Base-by-base conservation (phyloP, 2,113 vertebrate genomes). In the Prinia subflava region DNA sequence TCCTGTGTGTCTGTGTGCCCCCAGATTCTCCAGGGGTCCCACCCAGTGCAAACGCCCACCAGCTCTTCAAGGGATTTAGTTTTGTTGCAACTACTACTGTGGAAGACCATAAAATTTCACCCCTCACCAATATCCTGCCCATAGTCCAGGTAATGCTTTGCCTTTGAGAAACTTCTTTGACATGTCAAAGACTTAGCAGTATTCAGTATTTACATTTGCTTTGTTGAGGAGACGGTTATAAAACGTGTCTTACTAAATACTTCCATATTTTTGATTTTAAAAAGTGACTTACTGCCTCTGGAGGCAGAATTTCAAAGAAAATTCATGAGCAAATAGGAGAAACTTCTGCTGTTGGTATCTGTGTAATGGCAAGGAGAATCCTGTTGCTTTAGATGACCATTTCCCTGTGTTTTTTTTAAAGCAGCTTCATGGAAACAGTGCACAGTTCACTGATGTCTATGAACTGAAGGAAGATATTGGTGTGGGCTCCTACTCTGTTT, bases 1-100 rank as follows among this genome's bases (percentile, higher is more conserved):
- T 83, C 24, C 76, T 92, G 28, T 85, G n/a, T 94, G 35, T 95
- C 23, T 96, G 35, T 95, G 14, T 96, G 92, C 89, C 41, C 31
- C 62, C 93, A 99, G 99, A 99, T 98, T 99, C 99, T 94, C 99
- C 99, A 92, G 99, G 99, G 90, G 99, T 99, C 81, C 99, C 99
- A 27, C 99, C 99, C 52, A 99, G 99, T 88, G 99, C 99, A 24
- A 99, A 99, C 6, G 99, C 99, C 77, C 99, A 99, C 97, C 99
- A 99, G 84, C 99, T 99, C 93, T 99, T 99, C 97, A 99, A 99
- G 98, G 99, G 99, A 92, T 99, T 99, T 97, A 99, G 99, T 95
- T 99, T 99, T 97, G 99, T 99, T 89, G 99, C 99, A 55, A 98
- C 99, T 15, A 98, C 98, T 83, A 96, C 98, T 37, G 98, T 98